These are phyloP conservation scores for Macaria notata DNA, from an alignment of 2,888 invertebrate species.

Conservation along the genomic window DNA sequence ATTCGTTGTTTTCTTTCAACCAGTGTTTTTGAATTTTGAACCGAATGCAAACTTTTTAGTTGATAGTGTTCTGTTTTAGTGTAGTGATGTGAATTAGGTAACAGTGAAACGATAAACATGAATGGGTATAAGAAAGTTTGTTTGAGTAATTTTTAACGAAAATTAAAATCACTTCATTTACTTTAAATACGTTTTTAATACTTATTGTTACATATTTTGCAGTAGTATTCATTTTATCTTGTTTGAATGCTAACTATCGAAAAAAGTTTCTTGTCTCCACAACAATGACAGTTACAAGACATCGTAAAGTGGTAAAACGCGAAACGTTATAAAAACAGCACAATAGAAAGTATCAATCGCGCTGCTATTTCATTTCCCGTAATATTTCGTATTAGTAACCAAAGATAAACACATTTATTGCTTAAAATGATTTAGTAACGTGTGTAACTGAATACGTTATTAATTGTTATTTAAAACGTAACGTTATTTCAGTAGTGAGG, in stretches of 20 bases:
- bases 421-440: slow-evolving; percentile 8
- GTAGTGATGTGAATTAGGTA: slow-evolving; percentile 23
- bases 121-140: slow-evolving; percentile 1
- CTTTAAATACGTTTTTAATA: no score
- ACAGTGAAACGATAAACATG: slow-evolving; percentile 20
- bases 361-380: slow-evolving; percentile 12
- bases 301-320: slow-evolving; percentile 14
- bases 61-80: slow-evolving; percentile 6
- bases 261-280: slow-evolving; percentile 21
- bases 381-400: slow-evolving; percentile 12
- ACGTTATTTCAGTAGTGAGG: not conserved
- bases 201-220: no score
- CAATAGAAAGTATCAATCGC: slow-evolving; percentile 30
- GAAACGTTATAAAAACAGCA: slow-evolving; percentile 23
- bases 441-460: slow-evolving; percentile 20
- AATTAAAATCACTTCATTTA: no score
- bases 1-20: slow-evolving; percentile 7
- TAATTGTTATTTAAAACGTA: slow-evolving; percentile 19
- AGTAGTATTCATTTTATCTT: no score
- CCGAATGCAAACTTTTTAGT: slow-evolving; percentile 3
- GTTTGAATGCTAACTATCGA: not conserved
- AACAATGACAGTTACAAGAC: slow-evolving; percentile 24
- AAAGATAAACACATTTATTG: slow-evolving; percentile 16
- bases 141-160: not conserved
- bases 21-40: slow-evolving; percentile 20